Base-by-base conservation (phyloP, 2,888 invertebrate genomes). In the Sminthurinus aureus region DNA sequence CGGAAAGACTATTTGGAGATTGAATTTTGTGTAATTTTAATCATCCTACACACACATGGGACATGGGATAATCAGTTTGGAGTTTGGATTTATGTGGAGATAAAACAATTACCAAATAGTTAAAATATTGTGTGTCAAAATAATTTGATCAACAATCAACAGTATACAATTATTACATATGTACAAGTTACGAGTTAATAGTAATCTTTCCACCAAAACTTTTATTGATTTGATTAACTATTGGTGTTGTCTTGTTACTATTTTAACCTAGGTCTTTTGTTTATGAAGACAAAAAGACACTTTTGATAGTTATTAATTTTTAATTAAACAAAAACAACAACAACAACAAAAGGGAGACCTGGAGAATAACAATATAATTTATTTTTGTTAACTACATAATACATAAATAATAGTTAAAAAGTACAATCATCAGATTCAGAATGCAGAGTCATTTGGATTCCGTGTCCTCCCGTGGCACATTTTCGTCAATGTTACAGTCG, bases 361-460 rank as follows among this genome's bases (percentile, higher is more conserved):
- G 38, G 38, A 38, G 38, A 38, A 38, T 38, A 38, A 78, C 78
- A 38, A 22, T n/a, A 20, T 24, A 13, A 67, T 24, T 67, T 22
- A 20, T n/a, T 51, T 51, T 58, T 58, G 22, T 51, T 6, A n/a
- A 71, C 52, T 71, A 78, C 38, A 26, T 20, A 24, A 77, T 52
- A 38, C 51, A 22, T 6, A 11, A 24, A 18, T 15, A 78, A n/a
- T 20, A 78, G 13, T 64, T 20, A 18, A 51, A 66, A 38, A 38
- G 38, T 38, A 38, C 38, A 38, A 38, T 38, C 38, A 69, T 20
- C 50, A 26, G n/a, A 38, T 22, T 64, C 51, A 85, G 11, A 58
- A 87, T 87, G 87, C 88, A 88, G 77, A 87, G 86, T 84, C 88
- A 88, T 83, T 84, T 87, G 83, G 87, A 88, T 82, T 84, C 85